Evolutionary conservation across 2,797 vertebrate genomes (phyloP), one percentile per base, ranked within the genome.

Genomic region (Antennarius maculatus): DNA sequence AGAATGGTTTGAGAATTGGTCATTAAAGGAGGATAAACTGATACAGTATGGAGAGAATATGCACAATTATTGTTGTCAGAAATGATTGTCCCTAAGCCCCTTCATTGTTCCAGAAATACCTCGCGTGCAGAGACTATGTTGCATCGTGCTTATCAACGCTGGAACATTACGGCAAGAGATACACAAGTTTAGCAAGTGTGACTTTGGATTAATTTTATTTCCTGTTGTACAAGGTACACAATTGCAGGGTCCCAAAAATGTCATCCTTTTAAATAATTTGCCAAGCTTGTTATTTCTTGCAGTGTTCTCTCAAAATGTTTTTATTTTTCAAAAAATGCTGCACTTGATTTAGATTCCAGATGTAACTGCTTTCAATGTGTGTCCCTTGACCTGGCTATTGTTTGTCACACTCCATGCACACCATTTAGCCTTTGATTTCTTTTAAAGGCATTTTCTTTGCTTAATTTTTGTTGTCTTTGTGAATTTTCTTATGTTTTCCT

Each of bases 311-410:
- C 56, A 73, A 76, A 81, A 82, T 82, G 62, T 61, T 87, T 84
- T 76, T 76, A 71, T 79, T 84, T 81, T 87, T 54, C 13, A 46
- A 82, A 89, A 89, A 81, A 91, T 89, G 85, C 88, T 90, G 88
- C 86, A 87, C 85, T 91, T 91, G 80, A 77, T 90, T 90, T 89
- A 75, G 81, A 86, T 87, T 80, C 88, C 81, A 79, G 76, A 86
- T 89, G 77, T 87, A 82, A 84, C 76, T 80, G 79, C 71, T 86
- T 82, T 82, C 66, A 77, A 4, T 69, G 76, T 77, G 60, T 66
- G 58, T 86, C 68, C 81, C 75, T 64, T 76, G 69, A 76, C 71
- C 57, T 70, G 61, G 74, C 80, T 79, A 46, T 56, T 73, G 46
- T 76, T 69, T 66, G 62, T 78, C 60, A 42, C 48, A 42, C 53